phyloP scores from a whole-genome alignment of 2,888 invertebrate species.

The Campopleginae sp. region DNA sequence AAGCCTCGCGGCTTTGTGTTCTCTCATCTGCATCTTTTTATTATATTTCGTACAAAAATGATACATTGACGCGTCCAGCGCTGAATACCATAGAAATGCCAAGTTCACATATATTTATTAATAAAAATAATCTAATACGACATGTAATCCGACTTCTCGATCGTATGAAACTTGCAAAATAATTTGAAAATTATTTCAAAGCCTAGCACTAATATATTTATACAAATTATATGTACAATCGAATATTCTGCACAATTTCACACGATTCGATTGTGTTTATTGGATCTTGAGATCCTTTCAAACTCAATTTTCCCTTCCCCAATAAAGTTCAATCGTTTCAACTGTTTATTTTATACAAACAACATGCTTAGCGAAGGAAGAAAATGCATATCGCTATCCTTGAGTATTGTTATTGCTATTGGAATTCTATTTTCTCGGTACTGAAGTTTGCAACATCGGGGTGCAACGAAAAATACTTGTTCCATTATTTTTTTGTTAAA shows the following conservation, averaged over 20 bases:
- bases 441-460: too few relatives aligned
- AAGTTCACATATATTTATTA: not conserved
- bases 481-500: too few relatives aligned
- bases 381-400: conserved; percentile 2
- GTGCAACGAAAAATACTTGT: too few relatives aligned
- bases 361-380: not conserved
- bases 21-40: conserved; percentile 12
- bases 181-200: conserved; percentile 1
- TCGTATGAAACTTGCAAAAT: conserved; percentile 16
- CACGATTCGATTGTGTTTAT: not conserved
- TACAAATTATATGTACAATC: not conserved
- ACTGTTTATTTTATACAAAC: not conserved
- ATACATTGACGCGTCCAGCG: conserved; percentile 62
- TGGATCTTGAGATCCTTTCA: not conserved
- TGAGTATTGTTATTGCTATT: conserved; percentile 8
- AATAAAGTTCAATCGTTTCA: not conserved
- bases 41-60: conserved; percentile 58
- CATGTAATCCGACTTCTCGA: not conserved
- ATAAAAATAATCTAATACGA: not conserved
- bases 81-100: conserved; percentile 40
- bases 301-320: not conserved
- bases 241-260: not conserved
- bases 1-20: not conserved
- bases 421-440: not conserved
- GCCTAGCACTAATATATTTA: not conserved